Evolutionary conservation across 2,113 vertebrate species (phyloP), one percentile per base, ranked within the genome.

Genomic region (Phodopus roborovskii): DNA sequence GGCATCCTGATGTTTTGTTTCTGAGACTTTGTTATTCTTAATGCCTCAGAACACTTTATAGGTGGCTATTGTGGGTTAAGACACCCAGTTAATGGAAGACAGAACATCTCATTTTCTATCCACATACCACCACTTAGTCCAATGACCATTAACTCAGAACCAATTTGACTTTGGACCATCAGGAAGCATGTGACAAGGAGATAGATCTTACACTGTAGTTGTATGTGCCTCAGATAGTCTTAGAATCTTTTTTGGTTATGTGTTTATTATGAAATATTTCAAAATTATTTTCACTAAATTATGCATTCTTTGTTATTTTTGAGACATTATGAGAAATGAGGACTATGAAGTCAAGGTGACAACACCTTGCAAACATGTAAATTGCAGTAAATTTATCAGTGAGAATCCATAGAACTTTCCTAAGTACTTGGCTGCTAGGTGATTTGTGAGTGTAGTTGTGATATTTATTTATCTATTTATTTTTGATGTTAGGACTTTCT

Each of bases 361-460:
- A 58, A 3, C 70, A 70, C 56, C 75, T 97, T 26, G 58, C 16
- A 86, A 42, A 74, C n/a, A 85, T 12, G 24, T 26, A 7, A 42
- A 84, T 85, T 39, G n/a, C 50, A 70, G 50, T 94, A 33, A 75
- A 75, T 30, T n/a, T 9, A 53, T 78, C 48, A 81, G 30, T 70
- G 60, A 90, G 53, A 53, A 85, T 84, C 15, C 77, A 74, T 13
- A 87, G 22, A 91, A 75, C 50, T 91, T 91, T 78, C 62, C 91
- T 42, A 45, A 53, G 60, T 66, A 87, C 60, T 70, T 74, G 60
- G 70, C 50, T 91, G 42, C 81, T 50, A 73, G 30, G 33, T 58
- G 84, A 60, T 62, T 82, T 82, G 20, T 82, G 24, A 60, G 16
- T 62, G 13, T 83, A 13, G 19, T 28, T 62, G 56, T 42, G 10